Conservation (phyloP, 1,140 invertebrate species). For the Arctopsyche grandis region DNA sequence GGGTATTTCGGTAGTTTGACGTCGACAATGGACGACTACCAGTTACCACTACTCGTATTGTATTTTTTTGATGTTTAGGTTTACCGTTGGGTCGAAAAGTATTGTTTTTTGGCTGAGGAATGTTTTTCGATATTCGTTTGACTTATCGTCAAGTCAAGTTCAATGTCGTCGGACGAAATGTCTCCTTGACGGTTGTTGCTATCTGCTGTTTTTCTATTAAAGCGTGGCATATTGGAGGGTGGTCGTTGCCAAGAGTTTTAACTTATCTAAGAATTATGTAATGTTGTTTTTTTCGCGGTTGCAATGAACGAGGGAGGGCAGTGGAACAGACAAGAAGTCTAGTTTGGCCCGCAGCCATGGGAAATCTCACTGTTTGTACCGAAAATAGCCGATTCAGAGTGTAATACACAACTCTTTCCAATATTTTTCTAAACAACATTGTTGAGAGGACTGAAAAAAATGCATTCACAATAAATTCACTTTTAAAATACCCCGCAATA, state of each 20-base stretch:
- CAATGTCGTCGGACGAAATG: background rate
- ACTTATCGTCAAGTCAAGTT: conserved; percentile 13
- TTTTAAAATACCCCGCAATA: no score
- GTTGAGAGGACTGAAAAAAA: background rate
- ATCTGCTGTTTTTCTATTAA: background rate
- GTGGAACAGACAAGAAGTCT: conserved; percentile 21
- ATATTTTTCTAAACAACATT: background rate
- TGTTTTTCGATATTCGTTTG: background rate
- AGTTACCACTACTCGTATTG: background rate
- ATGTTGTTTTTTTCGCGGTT: conserved; percentile 28
- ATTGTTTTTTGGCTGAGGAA: background rate
- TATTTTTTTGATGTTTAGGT: background rate
- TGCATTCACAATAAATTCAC: background rate
- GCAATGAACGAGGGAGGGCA: background rate
- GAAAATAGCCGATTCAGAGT: conserved; percentile 32
- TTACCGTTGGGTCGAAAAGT: background rate
- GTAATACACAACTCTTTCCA: background rate
- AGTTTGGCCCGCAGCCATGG: conserved; percentile 20
- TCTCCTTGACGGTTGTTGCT: background rate
- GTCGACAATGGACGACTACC: background rate
- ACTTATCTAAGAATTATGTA: conserved; percentile 37
- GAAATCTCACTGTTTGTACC: conserved; percentile 1
- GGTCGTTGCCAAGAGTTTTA: conserved; percentile 12
- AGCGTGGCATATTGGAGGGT: background rate
- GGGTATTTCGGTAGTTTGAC: conserved; percentile 3